Percentiles rank a stretch among this genome's conserved stretches.
These are phyloP conservation scores for Andricus grossulariae DNA, from an alignment of 1,140 invertebrate species.

Conservation along the genomic window DNA sequence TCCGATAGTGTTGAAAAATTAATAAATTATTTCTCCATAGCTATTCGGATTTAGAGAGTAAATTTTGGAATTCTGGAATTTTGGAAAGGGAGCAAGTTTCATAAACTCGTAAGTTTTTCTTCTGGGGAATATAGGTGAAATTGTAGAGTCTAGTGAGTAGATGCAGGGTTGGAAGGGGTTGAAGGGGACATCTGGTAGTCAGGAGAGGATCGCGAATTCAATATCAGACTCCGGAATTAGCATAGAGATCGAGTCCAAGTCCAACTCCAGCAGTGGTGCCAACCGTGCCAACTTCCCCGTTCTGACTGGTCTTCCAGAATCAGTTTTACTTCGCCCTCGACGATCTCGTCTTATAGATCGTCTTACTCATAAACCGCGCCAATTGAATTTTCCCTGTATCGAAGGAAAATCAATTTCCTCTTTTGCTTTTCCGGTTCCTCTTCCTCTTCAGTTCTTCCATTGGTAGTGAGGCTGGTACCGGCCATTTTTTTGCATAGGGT, in stretches of 20 bases:
- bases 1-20: no score
- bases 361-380: constrained; percentile 44
- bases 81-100: neutral
- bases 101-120: neutral
- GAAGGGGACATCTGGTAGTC: constrained; percentile 50
- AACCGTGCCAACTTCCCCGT: constrained; percentile 7
- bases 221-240: constrained; percentile 60
- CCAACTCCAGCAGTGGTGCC: constrained; percentile 1
- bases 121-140: neutral
- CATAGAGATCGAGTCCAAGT: constrained; percentile 60
- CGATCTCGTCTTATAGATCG: constrained; percentile 33
- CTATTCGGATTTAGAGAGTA: no score
- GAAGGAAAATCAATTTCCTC: constrained; percentile 17
- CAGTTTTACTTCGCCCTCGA: constrained; percentile 29
- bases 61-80: no score
- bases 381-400: constrained; percentile 51
- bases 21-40: no score
- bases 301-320: constrained; percentile 30
- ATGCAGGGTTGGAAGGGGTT: neutral
- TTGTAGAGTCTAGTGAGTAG: neutral
- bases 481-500: no score
- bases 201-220: constrained; percentile 57
- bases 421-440: constrained; percentile 3
- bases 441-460: neutral
- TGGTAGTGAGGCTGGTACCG: neutral